Base-by-base conservation (phyloP, 2,113 vertebrate species). In the Dasyurus viverrinus region DNA sequence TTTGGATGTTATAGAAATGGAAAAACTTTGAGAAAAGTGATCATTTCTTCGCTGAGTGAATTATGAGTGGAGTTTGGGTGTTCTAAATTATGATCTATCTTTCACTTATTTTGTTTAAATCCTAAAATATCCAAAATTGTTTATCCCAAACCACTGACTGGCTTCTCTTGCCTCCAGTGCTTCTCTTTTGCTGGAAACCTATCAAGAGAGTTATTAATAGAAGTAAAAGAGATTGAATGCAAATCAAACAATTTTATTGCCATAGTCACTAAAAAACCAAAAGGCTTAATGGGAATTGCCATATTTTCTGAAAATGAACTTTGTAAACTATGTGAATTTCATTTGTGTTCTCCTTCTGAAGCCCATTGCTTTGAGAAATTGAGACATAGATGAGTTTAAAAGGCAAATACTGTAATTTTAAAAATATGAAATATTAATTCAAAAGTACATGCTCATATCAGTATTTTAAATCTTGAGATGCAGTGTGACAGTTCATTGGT, bases 351-450 rank as follows among this genome's bases (percentile, higher is more conserved):
- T 52, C 24, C 46, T 54, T 30, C 53, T 68, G 19, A n/a, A 94
- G 14, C 25, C 60, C 48, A 54, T 92, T 84, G 14, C 5, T 50
- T 16, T 90, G 84, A 57, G 93, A 55, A 92, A 89, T 42, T 57
- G 57, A 94, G 25, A 94, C 68, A 89, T 91, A 54, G 54, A 47
- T 60, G 48, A 89, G 25, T 92, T 53, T 46, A 92, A 94, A 24
- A 27, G 93, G 27, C 36, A 84, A 89, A 92, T 11, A n/a, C 36
- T 90, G 50, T 30, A 26, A 11, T 50, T 95, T 53, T 26, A 19
- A 53, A 94, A 47, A 47, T 90, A 48, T 19, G 89, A 92, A 90
- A 91, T 92, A 89, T 93, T 53, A 94, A 84, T 84, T 84, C 16
- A 22, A 84, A 84, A 84, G 68, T 42, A 84, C 36, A 84, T 42